Evolutionary conservation across 1,140 invertebrate species (phyloP).

Genomic region (Pararge aegeria): DNA sequence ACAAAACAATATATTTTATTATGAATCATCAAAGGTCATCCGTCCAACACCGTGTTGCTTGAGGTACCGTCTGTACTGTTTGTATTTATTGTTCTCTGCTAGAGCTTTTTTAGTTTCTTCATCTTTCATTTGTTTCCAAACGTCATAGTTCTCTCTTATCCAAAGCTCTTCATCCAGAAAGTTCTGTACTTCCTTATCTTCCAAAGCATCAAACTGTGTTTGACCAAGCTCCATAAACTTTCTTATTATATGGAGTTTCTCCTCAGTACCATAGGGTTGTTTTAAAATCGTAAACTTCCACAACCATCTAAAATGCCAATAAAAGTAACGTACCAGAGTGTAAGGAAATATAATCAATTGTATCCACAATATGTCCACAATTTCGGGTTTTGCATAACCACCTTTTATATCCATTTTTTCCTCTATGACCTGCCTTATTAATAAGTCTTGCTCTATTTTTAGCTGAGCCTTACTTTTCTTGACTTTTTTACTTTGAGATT

Average conservation of each 20-base stretch:
- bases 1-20: conserved; percentile 43
- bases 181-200: conserved; percentile 87
- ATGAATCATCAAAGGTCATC: conserved; percentile 90
- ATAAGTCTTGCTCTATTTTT: conserved; percentile 87
- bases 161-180: conserved; percentile 89
- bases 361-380: conserved; percentile 89
- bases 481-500: conserved; percentile 76
- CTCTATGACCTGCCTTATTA: conserved; percentile 90
- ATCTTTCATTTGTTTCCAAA: conserved; percentile 91
- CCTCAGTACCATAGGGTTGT: conserved; percentile 88
- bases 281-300: conserved; percentile 89
- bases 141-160: conserved; percentile 88
- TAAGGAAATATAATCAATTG: conserved; percentile 90
- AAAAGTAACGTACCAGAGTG: conserved; percentile 83
- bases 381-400: conserved; percentile 90
- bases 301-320: conserved; percentile 90
- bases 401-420: conserved; percentile 95
- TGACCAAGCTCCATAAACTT: conserved; percentile 87
- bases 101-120: conserved; percentile 90
- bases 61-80: conserved; percentile 89
- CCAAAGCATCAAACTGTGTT: conserved; percentile 85
- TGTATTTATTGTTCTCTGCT: conserved; percentile 88
- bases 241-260: conserved; percentile 91
- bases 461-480: conserved; percentile 85
- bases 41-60: conserved; percentile 89